Evolutionary conservation across 92 coral and sea anemone genomes (phyloP).

Genomic region (Virgularia gustaviana): DNA sequence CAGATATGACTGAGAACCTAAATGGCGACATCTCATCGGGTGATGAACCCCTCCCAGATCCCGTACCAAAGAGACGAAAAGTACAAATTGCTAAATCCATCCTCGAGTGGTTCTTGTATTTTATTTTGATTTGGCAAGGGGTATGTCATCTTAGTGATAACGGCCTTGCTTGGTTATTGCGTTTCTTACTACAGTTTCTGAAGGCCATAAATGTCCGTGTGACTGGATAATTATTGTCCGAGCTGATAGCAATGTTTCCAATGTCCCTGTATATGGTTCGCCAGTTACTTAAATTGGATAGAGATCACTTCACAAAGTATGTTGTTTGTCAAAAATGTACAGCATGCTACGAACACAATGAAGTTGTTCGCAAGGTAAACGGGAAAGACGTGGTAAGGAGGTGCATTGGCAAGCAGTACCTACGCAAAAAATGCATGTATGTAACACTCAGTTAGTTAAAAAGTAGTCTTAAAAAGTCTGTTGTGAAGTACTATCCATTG

Average conservation of each 20-base stretch:
- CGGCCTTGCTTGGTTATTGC: constrained; percentile 59
- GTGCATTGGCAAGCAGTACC: neutral
- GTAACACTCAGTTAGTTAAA: too few relatives aligned
- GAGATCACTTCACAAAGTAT: constrained; percentile 49
- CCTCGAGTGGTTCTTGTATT: constrained; percentile 58
- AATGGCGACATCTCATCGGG: constrained; percentile 12
- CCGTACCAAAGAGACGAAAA: constrained; percentile 15
- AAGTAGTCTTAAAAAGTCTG: constrained; percentile 26
- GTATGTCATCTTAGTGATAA: constrained; percentile 48
- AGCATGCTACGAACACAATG: constrained; percentile 33
- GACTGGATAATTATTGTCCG: constrained; percentile 2
- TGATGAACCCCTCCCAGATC: constrained; percentile 53
- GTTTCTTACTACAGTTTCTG: constrained; percentile 45
- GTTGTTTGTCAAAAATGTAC: constrained; percentile 56
- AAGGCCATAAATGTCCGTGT: constrained; percentile 15
- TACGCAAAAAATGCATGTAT: neutral
- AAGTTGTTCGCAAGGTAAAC: constrained; percentile 5
- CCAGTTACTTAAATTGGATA: constrained; percentile 45
- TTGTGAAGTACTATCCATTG: constrained; percentile 50
- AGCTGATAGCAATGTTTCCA: constrained; percentile 49
- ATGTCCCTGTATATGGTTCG: constrained; percentile 48
- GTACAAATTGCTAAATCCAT: constrained; percentile 20
- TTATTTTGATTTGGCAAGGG: constrained; percentile 56
- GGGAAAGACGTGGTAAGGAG: neutral
- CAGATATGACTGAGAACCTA: constrained; percentile 40